These are phyloP conservation scores for Adoxophyes honmai DNA, from an alignment of 1,140 invertebrate species.

Conservation along the genomic window DNA sequence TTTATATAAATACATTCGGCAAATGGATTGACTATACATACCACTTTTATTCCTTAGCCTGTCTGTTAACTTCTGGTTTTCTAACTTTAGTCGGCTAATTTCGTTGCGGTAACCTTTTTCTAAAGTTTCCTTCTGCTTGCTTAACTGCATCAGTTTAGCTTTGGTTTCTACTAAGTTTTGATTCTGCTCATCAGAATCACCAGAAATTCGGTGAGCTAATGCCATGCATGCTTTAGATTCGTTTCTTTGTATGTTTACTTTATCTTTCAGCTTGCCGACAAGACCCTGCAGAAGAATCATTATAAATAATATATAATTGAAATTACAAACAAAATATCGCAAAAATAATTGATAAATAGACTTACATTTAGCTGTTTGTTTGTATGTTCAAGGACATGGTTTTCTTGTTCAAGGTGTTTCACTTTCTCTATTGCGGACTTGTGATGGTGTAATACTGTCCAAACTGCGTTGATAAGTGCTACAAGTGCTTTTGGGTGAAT, in stretches of 20 bases:
- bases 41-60: constrained; percentile 51
- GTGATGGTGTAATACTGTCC: constrained; percentile 50
- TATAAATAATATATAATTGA: too few relatives aligned
- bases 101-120: constrained; percentile 55
- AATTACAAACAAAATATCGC: too few relatives aligned
- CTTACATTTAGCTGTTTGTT: constrained; percentile 59
- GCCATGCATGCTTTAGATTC: constrained; percentile 63
- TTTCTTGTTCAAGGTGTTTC: constrained; percentile 44
- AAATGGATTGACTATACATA: constrained; percentile 32
- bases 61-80: constrained; percentile 58
- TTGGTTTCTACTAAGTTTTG: constrained; percentile 45
- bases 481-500: constrained; percentile 47
- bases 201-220: constrained; percentile 57
- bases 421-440: constrained; percentile 51
- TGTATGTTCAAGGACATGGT: constrained; percentile 53
- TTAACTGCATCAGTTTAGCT: constrained; percentile 45
- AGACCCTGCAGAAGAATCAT: constrained; percentile 33
- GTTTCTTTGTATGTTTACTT: constrained; percentile 55
- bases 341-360: background rate
- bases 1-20: too few relatives aligned
- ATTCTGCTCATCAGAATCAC: constrained; percentile 51
- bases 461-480: constrained; percentile 54
- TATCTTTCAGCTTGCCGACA: constrained; percentile 47
- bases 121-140: constrained; percentile 58
- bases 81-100: constrained; percentile 47